A percentile compares a stretch with the other conserved stretches of the same genome.
These are phyloP conservation scores for Scomber japonicus DNA, from an alignment of 2,113 vertebrate genomes.

Conservation along the genomic window DNA sequence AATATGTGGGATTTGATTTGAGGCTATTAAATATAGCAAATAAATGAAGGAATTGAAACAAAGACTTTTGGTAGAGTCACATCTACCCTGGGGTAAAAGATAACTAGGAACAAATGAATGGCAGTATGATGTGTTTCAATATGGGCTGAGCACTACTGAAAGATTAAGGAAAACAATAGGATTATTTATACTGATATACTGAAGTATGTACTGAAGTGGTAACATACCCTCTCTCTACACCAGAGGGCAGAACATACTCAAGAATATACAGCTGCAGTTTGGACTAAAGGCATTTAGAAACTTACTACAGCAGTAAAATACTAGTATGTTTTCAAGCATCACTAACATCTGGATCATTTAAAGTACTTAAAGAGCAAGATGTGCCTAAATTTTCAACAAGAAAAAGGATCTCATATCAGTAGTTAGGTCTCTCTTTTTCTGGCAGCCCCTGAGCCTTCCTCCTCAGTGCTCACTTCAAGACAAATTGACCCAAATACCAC, in stretches of 20 bases:
- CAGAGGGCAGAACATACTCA: constrained; percentile 65
- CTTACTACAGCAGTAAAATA: not conserved
- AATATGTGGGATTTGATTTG: constrained; percentile 10
- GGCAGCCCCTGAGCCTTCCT: not conserved
- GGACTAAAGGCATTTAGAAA: not conserved
- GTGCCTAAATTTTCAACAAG: not conserved
- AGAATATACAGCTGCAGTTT: not conserved
- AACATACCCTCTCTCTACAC: constrained; percentile 38
- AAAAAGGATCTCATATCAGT: not conserved
- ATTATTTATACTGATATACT: not conserved
- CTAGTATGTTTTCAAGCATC: not conserved
- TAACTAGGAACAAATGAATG: not conserved
- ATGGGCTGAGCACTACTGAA: not conserved
- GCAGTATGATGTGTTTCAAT: not conserved
- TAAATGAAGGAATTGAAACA: not conserved
- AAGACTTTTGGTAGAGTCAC: not conserved
- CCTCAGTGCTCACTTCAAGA: not conserved
- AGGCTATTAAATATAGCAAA: constrained; percentile 14
- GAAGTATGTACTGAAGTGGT: not conserved
- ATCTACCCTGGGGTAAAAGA: not conserved
- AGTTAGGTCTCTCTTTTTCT: not conserved
- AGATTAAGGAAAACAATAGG: not conserved
- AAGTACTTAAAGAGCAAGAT: not conserved
- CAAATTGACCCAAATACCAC: constrained; percentile 31
- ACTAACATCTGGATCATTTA: not conserved